phyloP scores from a whole-genome alignment of 2,113 vertebrate genomes.

The Carassius carassius region DNA sequence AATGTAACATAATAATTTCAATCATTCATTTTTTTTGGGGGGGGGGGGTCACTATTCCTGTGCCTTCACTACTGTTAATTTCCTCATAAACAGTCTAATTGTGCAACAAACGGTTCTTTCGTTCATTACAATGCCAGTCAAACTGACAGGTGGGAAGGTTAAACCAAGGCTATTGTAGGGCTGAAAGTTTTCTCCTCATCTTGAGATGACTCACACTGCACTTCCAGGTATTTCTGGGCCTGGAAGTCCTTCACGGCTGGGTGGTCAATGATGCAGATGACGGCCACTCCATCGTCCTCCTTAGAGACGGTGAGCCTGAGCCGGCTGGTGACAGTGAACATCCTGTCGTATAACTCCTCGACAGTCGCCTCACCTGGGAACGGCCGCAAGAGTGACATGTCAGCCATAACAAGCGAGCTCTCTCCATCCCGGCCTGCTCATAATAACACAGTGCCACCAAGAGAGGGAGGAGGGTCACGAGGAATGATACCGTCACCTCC shows the following conservation, averaged over 20 bases:
- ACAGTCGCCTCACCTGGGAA: slow-evolving; percentile 83
- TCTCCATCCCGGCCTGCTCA: slow-evolving; percentile 28
- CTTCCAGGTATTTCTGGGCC: slow-evolving; percentile 92
- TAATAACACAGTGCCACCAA: slow-evolving; percentile 52
- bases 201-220: slow-evolving; percentile 86
- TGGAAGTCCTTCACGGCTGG: slow-evolving; percentile 94
- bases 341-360: slow-evolving; percentile 88
- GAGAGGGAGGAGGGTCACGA: slow-evolving; percentile 39
- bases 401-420: slow-evolving; percentile 35
- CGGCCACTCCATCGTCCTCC: slow-evolving; percentile 90
- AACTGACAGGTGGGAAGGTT: not conserved
- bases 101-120: not conserved
- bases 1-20: not conserved
- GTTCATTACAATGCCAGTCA: too few relatives aligned
- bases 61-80: not conserved
- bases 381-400: slow-evolving; percentile 40
- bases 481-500: slow-evolving; percentile 52
- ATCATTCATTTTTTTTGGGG: too few relatives aligned
- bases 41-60: too few relatives aligned
- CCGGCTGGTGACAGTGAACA: slow-evolving; percentile 93
- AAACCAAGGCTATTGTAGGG: not conserved
- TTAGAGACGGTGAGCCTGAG: slow-evolving; percentile 88
- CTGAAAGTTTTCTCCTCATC: slow-evolving; percentile 13
- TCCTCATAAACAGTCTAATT: not conserved
- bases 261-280: slow-evolving; percentile 94